Evolutionary conservation across 2,888 invertebrate genomes (phyloP), one percentile per base, ranked within the genome.

Genomic region (Tiphia femorata): DNA sequence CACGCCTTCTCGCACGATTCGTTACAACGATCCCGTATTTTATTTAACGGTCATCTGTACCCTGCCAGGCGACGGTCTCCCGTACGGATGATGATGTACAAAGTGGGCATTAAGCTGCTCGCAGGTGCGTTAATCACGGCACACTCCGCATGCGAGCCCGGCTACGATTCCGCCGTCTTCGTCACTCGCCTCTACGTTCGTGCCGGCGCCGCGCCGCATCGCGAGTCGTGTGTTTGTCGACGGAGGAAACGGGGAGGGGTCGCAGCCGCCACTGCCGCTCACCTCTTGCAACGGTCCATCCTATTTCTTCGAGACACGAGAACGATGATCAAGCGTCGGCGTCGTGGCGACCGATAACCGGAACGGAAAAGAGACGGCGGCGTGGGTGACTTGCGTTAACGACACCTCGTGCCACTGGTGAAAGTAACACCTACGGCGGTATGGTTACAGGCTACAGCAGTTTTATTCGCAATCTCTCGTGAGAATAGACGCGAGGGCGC

Each of bases 101-200:
- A 75, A 72, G 70, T 67, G 64, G 70, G 65, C 67, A 70, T 67
- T 72, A 66, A 70, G 70, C 59, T 66, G 72, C 64, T 67, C 51
- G 67, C 58, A 54, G 58, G 62, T 58, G 64, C 69, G 70, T 76
- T 76, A 73, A 74, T 74, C 74, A 70, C 67, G 66, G 62, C 64
- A 50, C 62, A 35, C 27, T 29, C 29, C n/a, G n/a, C n/a, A n/a
- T n/a, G n/a, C n/a, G n/a, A n/a, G n/a, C n/a, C n/a, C n/a, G n/a
- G n/a, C n/a, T n/a, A n/a, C n/a, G n/a, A n/a, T n/a, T n/a, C n/a
- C n/a, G n/a, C n/a, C n/a, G n/a, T n/a, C n/a, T n/a, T n/a, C n/a
- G n/a, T n/a, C n/a, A n/a, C n/a, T n/a, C n/a, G n/a, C n/a, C n/a
- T n/a, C n/a, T n/a, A n/a, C n/a, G n/a, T n/a, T n/a, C n/a, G n/a